These are phyloP conservation scores for Smittia sp. DNA, from an alignment of 2,888 invertebrate species.

Conservation along the genomic window DNA sequence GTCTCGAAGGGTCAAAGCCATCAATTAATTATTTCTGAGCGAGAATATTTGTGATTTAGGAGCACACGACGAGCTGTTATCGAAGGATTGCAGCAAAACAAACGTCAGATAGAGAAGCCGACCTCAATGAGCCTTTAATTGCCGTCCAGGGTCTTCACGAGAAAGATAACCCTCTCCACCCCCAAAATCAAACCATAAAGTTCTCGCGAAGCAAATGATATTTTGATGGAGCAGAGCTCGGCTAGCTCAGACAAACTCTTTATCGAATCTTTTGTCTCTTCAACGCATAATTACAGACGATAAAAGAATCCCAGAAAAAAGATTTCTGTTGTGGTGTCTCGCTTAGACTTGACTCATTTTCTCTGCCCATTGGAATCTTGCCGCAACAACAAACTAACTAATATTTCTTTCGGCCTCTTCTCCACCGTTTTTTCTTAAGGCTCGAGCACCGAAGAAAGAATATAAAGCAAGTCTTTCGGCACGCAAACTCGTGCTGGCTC, in stretches of 20 bases:
- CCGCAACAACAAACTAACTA: neutral
- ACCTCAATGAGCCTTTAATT: neutral
- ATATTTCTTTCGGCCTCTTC: neutral
- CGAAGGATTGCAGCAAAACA: neutral
- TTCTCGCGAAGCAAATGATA: neutral
- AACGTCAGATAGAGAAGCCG: neutral
- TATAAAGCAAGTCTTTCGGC: constrained; percentile 5
- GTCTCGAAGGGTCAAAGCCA: too few relatives aligned
- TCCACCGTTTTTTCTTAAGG: neutral
- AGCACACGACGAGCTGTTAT: neutral
- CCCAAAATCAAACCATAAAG: constrained; percentile 16
- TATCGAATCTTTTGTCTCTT: constrained; percentile 7
- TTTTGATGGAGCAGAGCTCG: neutral
- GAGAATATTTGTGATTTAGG: too few relatives aligned
- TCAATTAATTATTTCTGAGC: too few relatives aligned
- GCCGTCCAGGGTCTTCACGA: neutral
- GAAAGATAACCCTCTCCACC: neutral
- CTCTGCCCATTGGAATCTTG: neutral
- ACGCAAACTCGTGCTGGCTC: constrained; percentile 39
- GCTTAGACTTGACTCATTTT: neutral
- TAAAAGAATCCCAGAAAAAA: constrained; percentile 16
- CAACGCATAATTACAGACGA: constrained; percentile 19
- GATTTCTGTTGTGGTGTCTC: too few relatives aligned
- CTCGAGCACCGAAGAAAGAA: constrained; percentile 3
- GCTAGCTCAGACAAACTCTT: too few relatives aligned